Evolutionary conservation across 2,888 invertebrate genomes (phyloP), one percentile per base, ranked within the genome.

Genomic region (Callosobruchus maculatus): DNA sequence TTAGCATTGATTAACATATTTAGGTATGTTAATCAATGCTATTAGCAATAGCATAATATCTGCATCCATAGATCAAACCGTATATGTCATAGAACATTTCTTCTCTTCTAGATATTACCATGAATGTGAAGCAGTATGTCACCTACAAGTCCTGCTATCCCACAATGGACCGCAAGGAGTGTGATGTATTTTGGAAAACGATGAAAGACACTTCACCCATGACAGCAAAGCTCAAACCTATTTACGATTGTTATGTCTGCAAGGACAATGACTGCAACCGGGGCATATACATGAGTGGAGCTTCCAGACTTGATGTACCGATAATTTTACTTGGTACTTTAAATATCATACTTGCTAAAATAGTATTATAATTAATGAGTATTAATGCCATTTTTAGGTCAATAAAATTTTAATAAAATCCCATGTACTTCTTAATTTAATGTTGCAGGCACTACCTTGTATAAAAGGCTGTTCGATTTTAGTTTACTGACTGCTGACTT

Each of bases 141-240:
- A 74, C 74, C 20, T 20, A 74, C 0, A 77, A 77, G 31, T 67
- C 71, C 18, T 77, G 77, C 66, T 66, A 77, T 22, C 21, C 71
- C 9, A 22, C 26, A 4, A 75, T 75, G 71, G 69, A 49, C 21
- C 73, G 73, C 0, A 49, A 74, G 70, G 76, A 74, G 68, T 77
- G 77, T n/a, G 72, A 77, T 0, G 49, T 21, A 0, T 75, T 76
- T 26, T 31, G 72, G 73, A 77, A 77, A 66, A 72, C 74, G 68
- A 73, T 75, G 20, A 72, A 76, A 71, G 70, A 49, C 13, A 66
- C 22, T 7, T 70, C 67, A 31, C 73, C 77, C 0, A 21, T 66
- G 2, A 67, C 31, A 18, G 67, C 66, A 30, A 75, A 76, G 67
- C 30, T 77, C 4, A 68, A 74, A 30, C 72, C 70, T 13, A 72